phyloP scores from a whole-genome alignment of 2,888 invertebrate genomes.

The Syritta pipiens region DNA sequence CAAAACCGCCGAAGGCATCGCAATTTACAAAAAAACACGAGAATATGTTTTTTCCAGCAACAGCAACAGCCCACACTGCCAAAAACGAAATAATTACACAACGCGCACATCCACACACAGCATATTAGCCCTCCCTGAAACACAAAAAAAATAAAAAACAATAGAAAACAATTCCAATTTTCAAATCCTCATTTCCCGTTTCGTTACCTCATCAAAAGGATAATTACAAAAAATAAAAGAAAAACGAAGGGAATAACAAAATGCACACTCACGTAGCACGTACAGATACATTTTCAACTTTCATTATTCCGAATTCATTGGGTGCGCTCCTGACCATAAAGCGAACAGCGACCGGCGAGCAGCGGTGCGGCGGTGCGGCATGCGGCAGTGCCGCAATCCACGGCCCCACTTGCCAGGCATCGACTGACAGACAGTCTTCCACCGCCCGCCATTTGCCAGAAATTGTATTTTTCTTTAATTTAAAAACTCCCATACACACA shows the following conservation, averaged over 20 bases:
- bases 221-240: conserved; percentile 56
- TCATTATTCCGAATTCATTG: conserved; percentile 66
- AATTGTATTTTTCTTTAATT: conserved; percentile 69
- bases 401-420: background rate
- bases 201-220: conserved; percentile 69
- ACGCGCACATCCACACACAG: conserved; percentile 19
- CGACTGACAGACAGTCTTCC: background rate
- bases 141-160: conserved; percentile 23
- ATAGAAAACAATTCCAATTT: conserved; percentile 68
- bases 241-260: conserved; percentile 45
- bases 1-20: conserved; percentile 43
- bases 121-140: conserved; percentile 6
- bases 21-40: conserved; percentile 30
- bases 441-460: conserved; percentile 46
- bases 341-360: conserved; percentile 57
- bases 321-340: conserved; percentile 68
- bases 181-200: conserved; percentile 69
- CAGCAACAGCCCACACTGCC: background rate
- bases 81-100: conserved; percentile 58
- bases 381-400: background rate
- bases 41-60: conserved; percentile 1
- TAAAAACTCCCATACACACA: conserved; percentile 49
- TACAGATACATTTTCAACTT: conserved; percentile 62
- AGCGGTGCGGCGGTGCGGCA: background rate
- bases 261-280: conserved; percentile 61